A percentile compares a stretch with the other conserved stretches of the same genome.
These are phyloP conservation scores for Candidula unifasciata DNA, from an alignment of 2,888 invertebrate species.

Conservation along the genomic window DNA sequence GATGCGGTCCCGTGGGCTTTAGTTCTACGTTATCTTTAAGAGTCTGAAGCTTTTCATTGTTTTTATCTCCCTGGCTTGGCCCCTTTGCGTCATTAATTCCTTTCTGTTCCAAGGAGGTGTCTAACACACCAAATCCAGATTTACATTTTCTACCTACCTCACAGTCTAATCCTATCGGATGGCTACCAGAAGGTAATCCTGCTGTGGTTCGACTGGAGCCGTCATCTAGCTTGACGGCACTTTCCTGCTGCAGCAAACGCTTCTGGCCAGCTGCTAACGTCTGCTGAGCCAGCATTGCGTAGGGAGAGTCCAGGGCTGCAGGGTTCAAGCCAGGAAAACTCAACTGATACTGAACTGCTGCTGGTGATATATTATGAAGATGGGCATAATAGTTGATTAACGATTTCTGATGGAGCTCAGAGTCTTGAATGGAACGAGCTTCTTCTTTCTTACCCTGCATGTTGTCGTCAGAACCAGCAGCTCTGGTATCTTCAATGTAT, in stretches of 20 bases:
- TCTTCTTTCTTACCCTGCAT: slow-evolving; percentile 31
- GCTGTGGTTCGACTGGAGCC: slow-evolving; percentile 47
- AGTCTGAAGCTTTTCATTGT: slow-evolving; percentile 77
- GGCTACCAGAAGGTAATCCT: slow-evolving; percentile 53
- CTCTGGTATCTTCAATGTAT: slow-evolving; percentile 6
- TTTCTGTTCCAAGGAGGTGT: slow-evolving; percentile 56
- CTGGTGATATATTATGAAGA: slow-evolving; percentile 28
- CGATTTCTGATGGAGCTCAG: slow-evolving; percentile 37
- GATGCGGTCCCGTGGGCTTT: slow-evolving; percentile 75
- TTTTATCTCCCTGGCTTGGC: slow-evolving; percentile 72
- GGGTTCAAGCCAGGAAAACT: slow-evolving; percentile 28
- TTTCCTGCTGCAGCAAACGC: slow-evolving; percentile 42
- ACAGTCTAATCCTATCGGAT: slow-evolving; percentile 61
- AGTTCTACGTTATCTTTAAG: slow-evolving; percentile 77
- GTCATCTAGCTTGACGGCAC: slow-evolving; percentile 54
- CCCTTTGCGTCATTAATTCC: slow-evolving; percentile 59
- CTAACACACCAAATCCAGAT: slow-evolving; percentile 54
- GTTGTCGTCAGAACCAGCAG: neutral
- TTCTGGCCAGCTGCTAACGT: slow-evolving; percentile 48
- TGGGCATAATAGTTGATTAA: slow-evolving; percentile 30
- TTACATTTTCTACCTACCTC: slow-evolving; percentile 54
- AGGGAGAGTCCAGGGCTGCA: slow-evolving; percentile 9
- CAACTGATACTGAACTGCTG: slow-evolving; percentile 4
- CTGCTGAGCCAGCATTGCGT: neutral
- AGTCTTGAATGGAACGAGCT: slow-evolving; percentile 11